These are phyloP conservation scores for Poeciliopsis infans DNA, from an alignment of 2,797 vertebrate species.

Conservation along the genomic window DNA sequence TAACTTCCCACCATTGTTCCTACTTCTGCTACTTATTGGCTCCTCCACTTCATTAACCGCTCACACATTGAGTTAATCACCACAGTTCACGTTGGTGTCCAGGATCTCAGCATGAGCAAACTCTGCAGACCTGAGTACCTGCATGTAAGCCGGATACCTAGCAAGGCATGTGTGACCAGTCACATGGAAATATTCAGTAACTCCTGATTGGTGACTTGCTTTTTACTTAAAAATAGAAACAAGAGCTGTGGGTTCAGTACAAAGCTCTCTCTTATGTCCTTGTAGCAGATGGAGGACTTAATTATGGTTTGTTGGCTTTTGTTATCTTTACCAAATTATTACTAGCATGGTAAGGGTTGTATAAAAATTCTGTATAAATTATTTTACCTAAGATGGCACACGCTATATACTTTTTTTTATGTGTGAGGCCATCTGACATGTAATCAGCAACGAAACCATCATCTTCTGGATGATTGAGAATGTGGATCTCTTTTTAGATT, in stretches of 20 bases:
- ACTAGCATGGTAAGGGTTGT: background rate
- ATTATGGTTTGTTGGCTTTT: background rate
- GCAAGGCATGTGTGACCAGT: slow-evolving; percentile 26
- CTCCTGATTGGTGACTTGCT: slow-evolving; percentile 6
- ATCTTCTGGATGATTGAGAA: background rate
- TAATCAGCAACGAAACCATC: background rate
- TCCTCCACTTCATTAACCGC: slow-evolving; percentile 61
- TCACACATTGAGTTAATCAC: slow-evolving; percentile 57
- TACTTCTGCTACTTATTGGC: slow-evolving; percentile 60
- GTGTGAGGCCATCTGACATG: background rate
- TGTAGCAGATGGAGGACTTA: background rate
- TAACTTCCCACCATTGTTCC: slow-evolving; percentile 97
- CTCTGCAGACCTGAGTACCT: slow-evolving; percentile 31
- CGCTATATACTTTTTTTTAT: background rate
- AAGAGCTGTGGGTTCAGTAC: background rate
- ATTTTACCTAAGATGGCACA: background rate
- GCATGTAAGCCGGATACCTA: slow-evolving; percentile 40
- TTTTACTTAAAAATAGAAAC: slow-evolving; percentile 10
- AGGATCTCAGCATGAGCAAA: slow-evolving; percentile 36
- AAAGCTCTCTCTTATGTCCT: background rate
- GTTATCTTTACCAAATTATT: background rate
- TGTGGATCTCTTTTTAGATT: background rate
- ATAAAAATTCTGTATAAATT: background rate
- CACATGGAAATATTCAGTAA: slow-evolving; percentile 21
- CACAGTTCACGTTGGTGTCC: slow-evolving; percentile 16